Evolutionary conservation across 2,113 vertebrate species (phyloP), one percentile per base, ranked within the genome.

Genomic region (Rhynchomys soricoides): DNA sequence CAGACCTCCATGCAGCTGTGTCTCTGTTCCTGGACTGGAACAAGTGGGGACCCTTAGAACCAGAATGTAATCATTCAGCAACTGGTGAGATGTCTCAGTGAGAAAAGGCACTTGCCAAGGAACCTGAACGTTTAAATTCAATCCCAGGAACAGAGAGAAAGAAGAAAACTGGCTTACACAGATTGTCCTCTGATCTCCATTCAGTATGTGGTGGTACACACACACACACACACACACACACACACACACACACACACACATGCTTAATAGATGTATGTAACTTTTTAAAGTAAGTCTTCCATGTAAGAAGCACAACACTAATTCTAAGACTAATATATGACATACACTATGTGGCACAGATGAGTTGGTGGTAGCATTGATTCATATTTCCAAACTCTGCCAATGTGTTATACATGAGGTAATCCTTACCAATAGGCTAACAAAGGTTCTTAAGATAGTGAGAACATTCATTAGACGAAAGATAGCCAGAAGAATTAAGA

Each of bases 401-500:
- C 71, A 50, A 68, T 62, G 37, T 43, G 17, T 50, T 52, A 31
- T 13, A 7, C 19, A 34, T 11, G 16, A 57, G 62, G 16, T 86
- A 24, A 52, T 91, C 75, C 75, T 70, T 89, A 92, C 83, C 29
- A 87, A 52, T 59, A 86, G n/a, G 50, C 66, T 45, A 64, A 68
- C 74, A 91, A 62, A 59, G 57, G 71, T 75, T 73, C 62, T 66
- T 52, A 90, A 68, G 93, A 92, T 57, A 50, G 48, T 4, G 17
- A 66, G 34, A 43, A 86, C 31, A 3, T 95, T 95, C 92, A 22
- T 68, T 52, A 70, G 50, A 43, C 90, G 24, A 40, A 26, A 82
- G 73, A 82, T 88, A 92, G 48, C 86, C 62, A 95, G 68, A 66
- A 40, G 96, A 95, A 85, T 90, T 86, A 40, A 96, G 77, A 91